Conservation (phyloP, 2,888 invertebrate genomes). For the Unio pictorum region DNA sequence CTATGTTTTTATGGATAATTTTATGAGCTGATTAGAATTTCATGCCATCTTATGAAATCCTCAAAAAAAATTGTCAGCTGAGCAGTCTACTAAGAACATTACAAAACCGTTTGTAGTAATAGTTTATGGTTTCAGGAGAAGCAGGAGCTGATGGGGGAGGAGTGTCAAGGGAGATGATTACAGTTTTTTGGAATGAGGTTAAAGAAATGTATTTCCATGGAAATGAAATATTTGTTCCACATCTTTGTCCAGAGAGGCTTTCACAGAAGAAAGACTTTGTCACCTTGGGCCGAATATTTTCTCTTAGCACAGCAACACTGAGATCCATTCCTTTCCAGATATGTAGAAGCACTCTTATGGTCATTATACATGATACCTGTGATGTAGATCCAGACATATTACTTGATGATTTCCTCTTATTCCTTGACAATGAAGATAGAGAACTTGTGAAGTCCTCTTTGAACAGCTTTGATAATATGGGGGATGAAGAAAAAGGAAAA, state of each 20-base stretch:
- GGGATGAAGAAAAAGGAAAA: background rate
- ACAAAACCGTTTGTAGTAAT: too few relatives aligned
- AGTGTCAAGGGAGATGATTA: slow-evolving; percentile 2
- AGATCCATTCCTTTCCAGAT: slow-evolving; percentile 7
- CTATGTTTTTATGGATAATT: too few relatives aligned
- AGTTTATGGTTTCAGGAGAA: slow-evolving; percentile 1
- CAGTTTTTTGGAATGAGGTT: slow-evolving; percentile 3
- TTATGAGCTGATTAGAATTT: too few relatives aligned
- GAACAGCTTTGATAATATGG: slow-evolving; percentile 1
- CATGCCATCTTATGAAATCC: too few relatives aligned
- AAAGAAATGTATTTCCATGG: slow-evolving; percentile 4
- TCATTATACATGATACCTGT: slow-evolving; percentile 1
- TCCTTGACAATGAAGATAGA: background rate
- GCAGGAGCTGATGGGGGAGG: background rate
- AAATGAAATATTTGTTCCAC: slow-evolving; percentile 1
- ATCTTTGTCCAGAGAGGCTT: background rate
- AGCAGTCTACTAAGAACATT: too few relatives aligned
- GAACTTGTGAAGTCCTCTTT: background rate
- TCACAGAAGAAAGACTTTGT: slow-evolving; percentile 1
- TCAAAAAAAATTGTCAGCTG: too few relatives aligned
- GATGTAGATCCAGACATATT: background rate
- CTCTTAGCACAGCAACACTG: slow-evolving; percentile 1
- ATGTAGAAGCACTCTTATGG: slow-evolving; percentile 7
- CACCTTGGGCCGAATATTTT: slow-evolving; percentile 6
- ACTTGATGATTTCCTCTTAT: slow-evolving; percentile 6